Evolutionary conservation across 2,888 invertebrate genomes (phyloP).

Genomic region (Morpho helenor): DNA sequence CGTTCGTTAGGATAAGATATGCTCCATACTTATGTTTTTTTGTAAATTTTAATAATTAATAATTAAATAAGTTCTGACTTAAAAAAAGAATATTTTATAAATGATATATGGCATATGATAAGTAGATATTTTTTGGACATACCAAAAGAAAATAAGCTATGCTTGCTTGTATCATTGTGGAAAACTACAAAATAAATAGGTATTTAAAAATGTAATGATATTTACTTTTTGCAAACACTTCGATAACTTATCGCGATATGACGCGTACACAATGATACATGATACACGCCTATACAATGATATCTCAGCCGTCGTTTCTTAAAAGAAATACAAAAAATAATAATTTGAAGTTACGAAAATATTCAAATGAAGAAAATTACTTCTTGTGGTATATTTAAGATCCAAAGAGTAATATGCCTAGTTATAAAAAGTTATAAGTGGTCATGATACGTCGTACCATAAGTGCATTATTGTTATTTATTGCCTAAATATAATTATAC

Average conservation of each 20-base stretch:
- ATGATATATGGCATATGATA: no score
- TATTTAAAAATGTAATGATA: background rate
- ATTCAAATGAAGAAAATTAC: background rate
- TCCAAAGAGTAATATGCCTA: background rate
- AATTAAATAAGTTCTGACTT: no score
- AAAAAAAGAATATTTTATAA: no score
- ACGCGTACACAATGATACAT: no score
- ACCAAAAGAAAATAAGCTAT: no score
- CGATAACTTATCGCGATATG: constrained; percentile 33
- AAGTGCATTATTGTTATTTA: constrained; percentile 5
- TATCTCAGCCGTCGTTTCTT: constrained; percentile 26
- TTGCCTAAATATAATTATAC: constrained; percentile 10
- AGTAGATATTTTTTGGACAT: no score
- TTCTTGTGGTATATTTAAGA: background rate
- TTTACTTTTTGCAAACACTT: constrained; percentile 26
- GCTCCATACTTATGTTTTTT: no score
- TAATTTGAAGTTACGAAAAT: background rate
- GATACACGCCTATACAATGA: constrained; percentile 31
- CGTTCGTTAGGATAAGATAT: no score
- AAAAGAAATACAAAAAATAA: constrained; percentile 17
- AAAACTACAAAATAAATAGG: no score
- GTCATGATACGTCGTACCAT: background rate
- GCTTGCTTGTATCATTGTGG: no score
- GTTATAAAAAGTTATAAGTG: constrained; percentile 1
- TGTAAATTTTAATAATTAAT: no score